Base-by-base conservation (phyloP, 1,140 invertebrate genomes). In the Octopus bimaculoides region DNA sequence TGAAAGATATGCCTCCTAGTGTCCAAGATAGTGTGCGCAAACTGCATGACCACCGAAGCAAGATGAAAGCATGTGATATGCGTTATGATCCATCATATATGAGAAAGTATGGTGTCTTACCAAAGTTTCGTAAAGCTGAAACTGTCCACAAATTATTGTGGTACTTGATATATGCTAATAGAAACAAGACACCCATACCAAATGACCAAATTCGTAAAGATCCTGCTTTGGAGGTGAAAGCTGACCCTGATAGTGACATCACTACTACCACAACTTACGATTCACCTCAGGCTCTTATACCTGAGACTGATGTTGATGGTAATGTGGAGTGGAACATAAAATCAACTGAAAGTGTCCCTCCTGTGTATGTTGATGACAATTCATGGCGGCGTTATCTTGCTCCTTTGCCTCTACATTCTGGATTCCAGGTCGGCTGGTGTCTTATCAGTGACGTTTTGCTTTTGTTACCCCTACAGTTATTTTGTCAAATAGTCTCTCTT, bases 381-480 rank as follows among this genome's bases (percentile, higher is more conserved):
- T 82, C 88, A 82, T 95, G 94, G 94, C 94, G 93, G 88, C 95
- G 93, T 88, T 96, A 95, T 85, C 88, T 96, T 12, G 93, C 94
- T 2, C 91, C 91, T 26, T 84, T 96, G 66, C 93, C 93, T 1
- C 85, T 88, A 73, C 93, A 95, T 85, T 76, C 82, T 88, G 91
- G 92, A 66, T 94, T 92, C 89, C 89, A 91, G 2, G 61, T 87
- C n/a, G 95, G 95, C 26, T 96, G 95, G 94, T 91, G 92, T n/a
- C 90, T 94, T 73, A 91, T 95, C 82, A 92, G 92, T 81, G 95
- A 96, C 86, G 87, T 95, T 9, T 86, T 96, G 6, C 87, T 95
- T 2, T 90, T 94, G 0, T 89, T 96, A 81, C 95, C 95, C 0
- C 83, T 96, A 0, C 93, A 92, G 0, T 84, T 96, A 12, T 94